Evolutionary conservation across 1,140 invertebrate genomes (phyloP), one percentile per base, ranked within the genome.

Genomic region (Drosophila sturtevanti): DNA sequence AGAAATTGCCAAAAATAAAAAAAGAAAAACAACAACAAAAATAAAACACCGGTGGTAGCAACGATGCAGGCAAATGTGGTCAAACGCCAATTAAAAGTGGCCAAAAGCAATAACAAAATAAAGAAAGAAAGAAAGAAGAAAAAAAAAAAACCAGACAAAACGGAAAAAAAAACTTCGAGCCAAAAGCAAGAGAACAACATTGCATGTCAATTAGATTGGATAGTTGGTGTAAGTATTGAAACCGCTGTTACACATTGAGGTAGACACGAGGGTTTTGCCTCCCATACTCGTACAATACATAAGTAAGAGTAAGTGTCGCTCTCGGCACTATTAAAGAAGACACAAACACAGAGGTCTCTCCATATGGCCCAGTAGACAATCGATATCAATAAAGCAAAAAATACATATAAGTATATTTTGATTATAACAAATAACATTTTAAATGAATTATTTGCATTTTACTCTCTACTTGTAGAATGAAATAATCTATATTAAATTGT

Each of bases 31-130:
- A 51, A 41, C 48, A 51, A 54, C 27, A 31, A 55, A 51, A 51
- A 54, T 37, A 31, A 55, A 51, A 41, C 34, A 27, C 22, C 21
- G 24, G 37, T 56, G 41, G 63, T 56, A 59, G 52, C 52, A 60
- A 64, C 56, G 68, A 63, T 60, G 66, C 68, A 69, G 48, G 61
- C 62, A 24, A 58, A 16, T 58, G 68, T 70, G 24, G 54, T 55
- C 54, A 55, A 59, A 70, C 41, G 41, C 41, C 41, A 48, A 48
- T 48, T 48, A 59, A 52, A 21, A 35, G 27, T 22, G 52, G 41
- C 60, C 18, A 38, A 69, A 63, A 56, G 34, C 41, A 3, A 65
- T 35, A 16, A 52, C 44, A 6, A 34, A 52, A 55, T 7, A 12
- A 31, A 54, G 54, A 55, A 61, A 61, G 38, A 56, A 69, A 71